Conservation (phyloP, 1,140 invertebrate genomes). For the Panagrolaimus sp. region DNA sequence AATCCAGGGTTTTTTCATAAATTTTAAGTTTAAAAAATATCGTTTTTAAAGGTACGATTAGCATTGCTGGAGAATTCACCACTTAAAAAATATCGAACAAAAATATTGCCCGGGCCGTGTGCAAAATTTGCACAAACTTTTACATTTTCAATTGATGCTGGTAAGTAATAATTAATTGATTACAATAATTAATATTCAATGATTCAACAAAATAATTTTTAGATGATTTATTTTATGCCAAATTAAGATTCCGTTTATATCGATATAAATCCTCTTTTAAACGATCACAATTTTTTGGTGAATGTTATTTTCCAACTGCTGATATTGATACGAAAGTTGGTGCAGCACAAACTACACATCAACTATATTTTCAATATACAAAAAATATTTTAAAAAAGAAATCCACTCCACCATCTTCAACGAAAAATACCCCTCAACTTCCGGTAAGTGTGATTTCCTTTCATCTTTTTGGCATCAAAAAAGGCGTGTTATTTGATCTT, state of each 20-base stretch:
- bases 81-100: background rate
- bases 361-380: background rate
- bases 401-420: too few relatives aligned
- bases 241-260: background rate
- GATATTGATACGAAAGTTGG: background rate
- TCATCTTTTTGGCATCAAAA: too few relatives aligned
- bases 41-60: background rate
- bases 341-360: background rate
- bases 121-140: constrained; percentile 7
- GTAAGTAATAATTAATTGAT: background rate
- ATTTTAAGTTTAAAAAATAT: background rate
- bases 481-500: too few relatives aligned
- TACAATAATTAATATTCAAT: background rate
- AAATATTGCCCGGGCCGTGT: background rate
- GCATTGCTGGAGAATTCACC: background rate
- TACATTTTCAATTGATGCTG: constrained; percentile 3
- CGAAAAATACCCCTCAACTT: too few relatives aligned
- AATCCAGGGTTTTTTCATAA: too few relatives aligned
- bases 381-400: too few relatives aligned
- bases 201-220: background rate
- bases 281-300: background rate
- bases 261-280: background rate
- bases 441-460: too few relatives aligned
- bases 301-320: background rate
- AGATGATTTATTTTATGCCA: background rate